phyloP scores from a whole-genome alignment of 2,797 vertebrate species.

The Takifugu rubripes region DNA sequence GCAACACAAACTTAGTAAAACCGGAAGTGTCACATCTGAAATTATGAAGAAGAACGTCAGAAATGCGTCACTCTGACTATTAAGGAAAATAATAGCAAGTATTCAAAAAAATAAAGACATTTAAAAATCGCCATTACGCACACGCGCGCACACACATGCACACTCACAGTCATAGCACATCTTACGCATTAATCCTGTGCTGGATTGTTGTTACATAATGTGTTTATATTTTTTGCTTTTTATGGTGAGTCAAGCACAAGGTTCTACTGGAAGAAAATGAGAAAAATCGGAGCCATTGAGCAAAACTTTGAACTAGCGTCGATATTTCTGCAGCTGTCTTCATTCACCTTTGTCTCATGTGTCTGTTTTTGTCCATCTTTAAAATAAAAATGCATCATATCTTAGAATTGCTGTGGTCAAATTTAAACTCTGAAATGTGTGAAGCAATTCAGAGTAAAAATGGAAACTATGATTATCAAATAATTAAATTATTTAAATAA shows the following conservation, averaged over 20 bases:
- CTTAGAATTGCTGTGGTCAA: neutral
- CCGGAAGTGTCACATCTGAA: too few relatives aligned
- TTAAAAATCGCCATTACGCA: slow-evolving; percentile 2
- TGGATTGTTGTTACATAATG: slow-evolving; percentile 37
- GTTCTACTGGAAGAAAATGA: too few relatives aligned
- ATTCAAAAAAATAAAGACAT: neutral
- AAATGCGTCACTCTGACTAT: too few relatives aligned
- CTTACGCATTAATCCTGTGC: slow-evolving; percentile 28
- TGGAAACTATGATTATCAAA: too few relatives aligned
- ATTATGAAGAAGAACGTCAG: too few relatives aligned
- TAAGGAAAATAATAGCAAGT: too few relatives aligned
- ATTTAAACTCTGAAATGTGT: neutral
- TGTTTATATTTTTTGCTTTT: slow-evolving; percentile 15
- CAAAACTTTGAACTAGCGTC: too few relatives aligned
- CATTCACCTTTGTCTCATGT: neutral
- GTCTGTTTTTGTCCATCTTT: neutral
- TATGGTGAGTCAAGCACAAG: too few relatives aligned
- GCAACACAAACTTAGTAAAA: too few relatives aligned
- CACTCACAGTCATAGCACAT: slow-evolving; percentile 2
- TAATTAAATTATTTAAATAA: too few relatives aligned
- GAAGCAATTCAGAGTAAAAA: neutral
- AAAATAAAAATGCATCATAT: neutral
- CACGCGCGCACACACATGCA: neutral
- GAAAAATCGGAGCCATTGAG: too few relatives aligned
- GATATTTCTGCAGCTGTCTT: too few relatives aligned